These are phyloP conservation scores for Abramis brama DNA, from an alignment of 2,113 vertebrate species.

Conservation along the genomic window DNA sequence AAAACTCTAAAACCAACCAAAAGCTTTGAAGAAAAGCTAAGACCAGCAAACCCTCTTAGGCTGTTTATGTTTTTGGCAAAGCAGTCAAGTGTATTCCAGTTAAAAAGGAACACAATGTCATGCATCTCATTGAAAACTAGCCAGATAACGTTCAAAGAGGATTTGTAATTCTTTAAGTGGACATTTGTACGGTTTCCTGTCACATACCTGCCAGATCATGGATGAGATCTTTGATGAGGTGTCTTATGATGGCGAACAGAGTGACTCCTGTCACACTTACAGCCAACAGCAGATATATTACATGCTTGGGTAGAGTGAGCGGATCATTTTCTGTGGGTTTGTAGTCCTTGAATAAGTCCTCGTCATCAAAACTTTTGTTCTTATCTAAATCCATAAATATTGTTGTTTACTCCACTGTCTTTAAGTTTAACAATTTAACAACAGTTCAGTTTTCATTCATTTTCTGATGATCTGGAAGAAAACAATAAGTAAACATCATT, in stretches of 20 bases:
- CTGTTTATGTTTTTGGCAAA: background rate
- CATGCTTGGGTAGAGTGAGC: constrained; percentile 71
- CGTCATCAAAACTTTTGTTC: background rate
- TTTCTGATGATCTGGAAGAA: background rate
- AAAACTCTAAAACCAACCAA: background rate
- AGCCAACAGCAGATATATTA: constrained; percentile 78
- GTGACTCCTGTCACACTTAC: constrained; percentile 68
- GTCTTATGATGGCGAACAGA: constrained; percentile 80
- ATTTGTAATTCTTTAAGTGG: background rate
- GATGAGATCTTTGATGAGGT: constrained; percentile 82
- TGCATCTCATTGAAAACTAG: background rate
- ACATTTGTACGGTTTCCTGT: background rate
- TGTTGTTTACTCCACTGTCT: background rate
- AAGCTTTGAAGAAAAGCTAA: background rate
- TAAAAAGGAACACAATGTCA: background rate
- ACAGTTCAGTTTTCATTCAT: background rate
- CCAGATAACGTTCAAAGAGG: background rate
- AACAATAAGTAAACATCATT: background rate
- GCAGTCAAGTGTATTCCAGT: background rate
- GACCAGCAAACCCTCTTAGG: background rate
- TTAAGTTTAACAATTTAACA: background rate
- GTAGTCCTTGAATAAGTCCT: constrained; percentile 72
- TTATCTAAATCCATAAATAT: constrained; percentile 19
- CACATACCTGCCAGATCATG: constrained; percentile 82
- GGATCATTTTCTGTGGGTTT: constrained; percentile 73